phyloP scores from a whole-genome alignment of 2,888 invertebrate genomes.

The Protodeltote pygarga region DNA sequence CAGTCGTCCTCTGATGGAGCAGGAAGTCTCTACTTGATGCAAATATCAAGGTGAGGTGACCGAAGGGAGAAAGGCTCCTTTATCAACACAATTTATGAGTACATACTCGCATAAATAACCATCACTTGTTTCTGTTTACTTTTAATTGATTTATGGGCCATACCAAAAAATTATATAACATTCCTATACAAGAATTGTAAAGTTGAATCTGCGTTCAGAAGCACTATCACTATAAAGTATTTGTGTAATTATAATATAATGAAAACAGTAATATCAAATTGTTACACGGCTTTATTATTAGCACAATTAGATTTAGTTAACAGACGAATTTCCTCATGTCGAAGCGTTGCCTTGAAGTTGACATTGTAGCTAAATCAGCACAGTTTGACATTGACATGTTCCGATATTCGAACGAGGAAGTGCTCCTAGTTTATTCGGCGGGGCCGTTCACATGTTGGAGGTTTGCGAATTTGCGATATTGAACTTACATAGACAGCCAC shows the following conservation, averaged over 20 bases:
- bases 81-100: conserved; percentile 43
- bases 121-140: conserved; percentile 12
- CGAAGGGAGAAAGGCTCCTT: conserved; percentile 64
- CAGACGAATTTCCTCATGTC: conserved; percentile 65
- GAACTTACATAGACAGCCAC: conserved; percentile 12
- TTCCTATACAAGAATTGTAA: too few relatives aligned
- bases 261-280: conserved; percentile 1
- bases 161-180: too few relatives aligned
- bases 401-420: conserved; percentile 80
- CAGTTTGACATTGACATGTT: conserved; percentile 79
- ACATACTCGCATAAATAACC: conserved; percentile 22
- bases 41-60: conserved; percentile 81
- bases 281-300: conserved; percentile 49
- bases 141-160: conserved; percentile 4
- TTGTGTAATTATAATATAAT: conserved; percentile 3
- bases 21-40: conserved; percentile 74
- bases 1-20: conserved; percentile 70
- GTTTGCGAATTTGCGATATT: conserved; percentile 37
- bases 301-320: conserved; percentile 53
- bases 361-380: conserved; percentile 82
- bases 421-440: conserved; percentile 62
- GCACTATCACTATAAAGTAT: not conserved
- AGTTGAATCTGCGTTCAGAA: not conserved
- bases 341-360: conserved; percentile 72
- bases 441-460: conserved; percentile 53